Base-by-base conservation (phyloP, 2,888 invertebrate genomes). In the Pristionchus maxplancki region DNA sequence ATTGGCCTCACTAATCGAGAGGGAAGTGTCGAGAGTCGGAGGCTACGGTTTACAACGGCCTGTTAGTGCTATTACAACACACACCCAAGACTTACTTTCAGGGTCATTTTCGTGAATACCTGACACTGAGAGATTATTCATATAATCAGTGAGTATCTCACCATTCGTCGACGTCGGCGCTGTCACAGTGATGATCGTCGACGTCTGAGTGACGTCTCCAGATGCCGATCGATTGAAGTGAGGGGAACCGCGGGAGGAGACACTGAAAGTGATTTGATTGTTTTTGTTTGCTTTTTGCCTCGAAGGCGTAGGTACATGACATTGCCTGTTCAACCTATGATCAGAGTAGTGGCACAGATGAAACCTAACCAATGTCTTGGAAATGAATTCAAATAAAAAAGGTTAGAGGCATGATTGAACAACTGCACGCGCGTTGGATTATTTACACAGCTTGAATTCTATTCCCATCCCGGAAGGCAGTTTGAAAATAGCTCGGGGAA, bases 241-340 rank as follows among this genome's bases (percentile, higher is more conserved):
- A 15, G 88, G 86, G 9, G 86, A 87, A 34, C 71, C 71, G 9
- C 86, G 86, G 4, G 86, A 87, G 37, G 86, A 87, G 34, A 71
- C 24, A 15, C 86, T 87, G 71, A 20, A 85, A 13, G 15, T 1
- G 11, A 34, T 15, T 5, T 11, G 6, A 44, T 44, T 44, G 6
- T 44, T n/a, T 48, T 81, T 48, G n/a, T n/a, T n/a, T n/a, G n/a
- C n/a, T n/a, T n/a, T n/a, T n/a, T n/a, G n/a, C n/a, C n/a, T n/a
- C n/a, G n/a, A n/a, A n/a, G n/a, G n/a, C n/a, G n/a, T n/a, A n/a
- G n/a, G n/a, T n/a, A n/a, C n/a, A n/a, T n/a, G n/a, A n/a, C n/a
- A n/a, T n/a, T n/a, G n/a, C n/a, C n/a, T n/a, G n/a, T n/a, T n/a
- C n/a, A n/a, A n/a, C n/a, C n/a, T n/a, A n/a, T n/a, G n/a, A n/a